Evolutionary conservation across 2,888 invertebrate genomes (phyloP).

Genomic region (Congeria kusceri): DNA sequence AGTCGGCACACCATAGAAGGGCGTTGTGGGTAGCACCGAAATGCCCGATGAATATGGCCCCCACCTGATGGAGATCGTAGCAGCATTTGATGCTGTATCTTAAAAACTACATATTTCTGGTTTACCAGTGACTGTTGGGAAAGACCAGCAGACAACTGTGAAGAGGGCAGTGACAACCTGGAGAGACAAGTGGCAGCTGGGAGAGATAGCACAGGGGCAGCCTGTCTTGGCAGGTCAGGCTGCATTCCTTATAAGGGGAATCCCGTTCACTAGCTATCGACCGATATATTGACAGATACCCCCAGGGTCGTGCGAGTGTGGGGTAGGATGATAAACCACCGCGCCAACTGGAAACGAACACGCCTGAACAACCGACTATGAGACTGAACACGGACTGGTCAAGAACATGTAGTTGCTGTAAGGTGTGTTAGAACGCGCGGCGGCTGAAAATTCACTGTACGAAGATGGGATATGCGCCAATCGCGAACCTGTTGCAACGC

Average conservation of each 20-base stretch:
- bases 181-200: not conserved
- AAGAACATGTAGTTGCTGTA: slow-evolving; percentile 33
- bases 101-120: too few relatives aligned
- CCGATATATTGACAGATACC: too few relatives aligned
- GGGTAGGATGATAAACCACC: slow-evolving; percentile 16
- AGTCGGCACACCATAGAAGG: too few relatives aligned
- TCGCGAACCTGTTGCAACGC: slow-evolving; percentile 26
- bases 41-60: too few relatives aligned
- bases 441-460: slow-evolving; percentile 20
- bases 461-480: slow-evolving; percentile 26
- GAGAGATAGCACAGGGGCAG: not conserved
- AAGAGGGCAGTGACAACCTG: not conserved
- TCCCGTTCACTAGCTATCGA: too few relatives aligned
- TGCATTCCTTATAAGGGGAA: not conserved
- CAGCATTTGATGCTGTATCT: too few relatives aligned
- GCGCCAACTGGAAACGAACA: slow-evolving; percentile 21
- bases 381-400: slow-evolving; percentile 21
- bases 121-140: not conserved
- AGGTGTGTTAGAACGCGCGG: slow-evolving; percentile 20
- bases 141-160: not conserved
- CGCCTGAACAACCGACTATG: slow-evolving; percentile 16
- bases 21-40: too few relatives aligned
- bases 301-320: slow-evolving; percentile 18
- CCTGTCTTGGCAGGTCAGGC: not conserved
- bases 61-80: too few relatives aligned